Percentiles rank a stretch among this genome's conserved stretches.
phyloP scores from a whole-genome alignment of 2,113 vertebrate species.

The Brachyhypopomus occidentalis region DNA sequence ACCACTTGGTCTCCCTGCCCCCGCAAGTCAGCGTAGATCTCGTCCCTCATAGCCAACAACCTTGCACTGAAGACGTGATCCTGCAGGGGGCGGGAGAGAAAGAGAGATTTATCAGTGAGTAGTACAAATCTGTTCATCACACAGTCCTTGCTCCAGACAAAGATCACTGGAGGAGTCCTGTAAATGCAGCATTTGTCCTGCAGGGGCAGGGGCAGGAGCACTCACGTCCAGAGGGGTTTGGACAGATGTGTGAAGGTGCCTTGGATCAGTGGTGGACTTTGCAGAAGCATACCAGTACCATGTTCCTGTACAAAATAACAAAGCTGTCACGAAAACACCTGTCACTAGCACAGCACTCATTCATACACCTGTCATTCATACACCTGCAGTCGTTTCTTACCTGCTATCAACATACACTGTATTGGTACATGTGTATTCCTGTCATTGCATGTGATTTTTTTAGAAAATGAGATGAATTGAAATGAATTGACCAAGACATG shows the following conservation, averaged over 20 bases:
- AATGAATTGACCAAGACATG: background rate
- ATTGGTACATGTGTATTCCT: no score
- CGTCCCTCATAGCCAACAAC: slow-evolving; percentile 20
- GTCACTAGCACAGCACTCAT: no score
- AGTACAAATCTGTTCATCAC: no score
- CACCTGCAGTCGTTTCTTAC: background rate
- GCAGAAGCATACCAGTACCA: slow-evolving; percentile 47
- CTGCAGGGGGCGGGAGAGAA: slow-evolving; percentile 11
- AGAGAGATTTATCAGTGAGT: background rate
- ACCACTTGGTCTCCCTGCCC: slow-evolving; percentile 17
- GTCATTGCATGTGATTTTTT: no score
- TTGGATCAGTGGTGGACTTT: background rate
- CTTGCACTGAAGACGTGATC: background rate
- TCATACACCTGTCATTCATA: background rate
- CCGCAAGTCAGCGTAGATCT: slow-evolving; percentile 3
- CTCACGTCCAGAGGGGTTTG: slow-evolving; percentile 28
- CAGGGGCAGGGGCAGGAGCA: background rate
- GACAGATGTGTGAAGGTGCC: background rate
- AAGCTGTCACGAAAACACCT: background rate
- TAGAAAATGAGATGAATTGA: no score
- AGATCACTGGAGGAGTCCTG: no score
- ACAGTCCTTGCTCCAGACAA: no score
- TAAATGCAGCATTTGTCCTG: no score
- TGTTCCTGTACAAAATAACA: slow-evolving; percentile 28
- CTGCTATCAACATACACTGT: background rate